A percentile compares a stretch with the other conserved stretches of the same genome.
Evolutionary conservation across 2,113 vertebrate genomes (phyloP).

Genomic region (Hystrix cristata): DNA sequence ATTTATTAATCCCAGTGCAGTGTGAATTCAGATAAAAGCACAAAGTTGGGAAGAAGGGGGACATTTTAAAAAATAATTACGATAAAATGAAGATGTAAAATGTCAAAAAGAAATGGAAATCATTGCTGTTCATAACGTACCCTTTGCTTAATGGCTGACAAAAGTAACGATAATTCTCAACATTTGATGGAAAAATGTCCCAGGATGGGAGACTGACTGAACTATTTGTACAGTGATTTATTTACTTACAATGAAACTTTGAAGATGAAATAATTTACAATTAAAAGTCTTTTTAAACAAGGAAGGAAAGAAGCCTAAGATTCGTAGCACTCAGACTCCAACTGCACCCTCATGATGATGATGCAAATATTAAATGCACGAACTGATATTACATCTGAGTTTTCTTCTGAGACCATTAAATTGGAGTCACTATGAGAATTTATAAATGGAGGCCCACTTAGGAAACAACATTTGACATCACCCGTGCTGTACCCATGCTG

Average conservation of each 20-base stretch:
- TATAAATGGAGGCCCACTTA: neutral
- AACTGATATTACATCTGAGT: neutral
- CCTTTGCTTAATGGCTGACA: constrained; percentile 54
- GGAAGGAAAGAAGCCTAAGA: neutral
- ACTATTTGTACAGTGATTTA: neutral
- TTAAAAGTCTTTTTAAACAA: neutral
- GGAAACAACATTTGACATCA: neutral
- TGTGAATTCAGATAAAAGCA: neutral
- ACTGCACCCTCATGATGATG: neutral
- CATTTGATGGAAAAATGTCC: constrained; percentile 12
- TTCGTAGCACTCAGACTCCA: neutral
- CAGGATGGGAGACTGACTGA: neutral
- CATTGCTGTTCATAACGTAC: neutral
- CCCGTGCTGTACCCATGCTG: too few species aligned
- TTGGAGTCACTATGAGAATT: neutral
- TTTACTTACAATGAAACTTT: neutral
- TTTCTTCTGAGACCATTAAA: neutral
- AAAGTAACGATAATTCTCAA: constrained; percentile 36
- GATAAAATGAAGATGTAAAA: constrained; percentile 66
- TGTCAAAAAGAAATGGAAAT: constrained; percentile 72
- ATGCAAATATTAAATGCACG: neutral
- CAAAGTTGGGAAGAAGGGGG: neutral
- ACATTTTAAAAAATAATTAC: neutral
- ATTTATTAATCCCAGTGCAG: neutral
- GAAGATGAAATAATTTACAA: neutral